These are phyloP conservation scores for Lasius fuliginosus DNA, from an alignment of 2,888 invertebrate species.

Conservation along the genomic window DNA sequence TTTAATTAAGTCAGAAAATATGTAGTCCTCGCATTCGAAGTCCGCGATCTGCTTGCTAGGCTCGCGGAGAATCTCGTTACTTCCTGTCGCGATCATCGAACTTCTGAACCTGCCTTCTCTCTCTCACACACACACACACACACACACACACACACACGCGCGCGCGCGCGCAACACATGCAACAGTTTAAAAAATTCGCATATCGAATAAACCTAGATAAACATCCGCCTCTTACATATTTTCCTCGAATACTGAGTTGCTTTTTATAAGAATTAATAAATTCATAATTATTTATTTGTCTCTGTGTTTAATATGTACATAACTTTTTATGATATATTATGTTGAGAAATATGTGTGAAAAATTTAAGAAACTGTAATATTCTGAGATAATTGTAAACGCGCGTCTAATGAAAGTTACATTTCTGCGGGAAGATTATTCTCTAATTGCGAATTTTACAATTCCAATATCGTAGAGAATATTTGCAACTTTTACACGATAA, in stretches of 20 bases:
- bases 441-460: not conserved
- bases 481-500: not conserved
- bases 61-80: conserved; percentile 40
- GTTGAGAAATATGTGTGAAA: not conserved
- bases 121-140: not conserved
- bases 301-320: not conserved
- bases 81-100: conserved; percentile 26
- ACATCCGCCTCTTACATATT: conserved; percentile 32
- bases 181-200: not conserved
- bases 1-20: conserved; percentile 50
- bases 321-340: not conserved
- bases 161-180: not conserved
- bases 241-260: not conserved
- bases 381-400: not conserved
- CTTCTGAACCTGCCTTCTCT: conserved; percentile 25
- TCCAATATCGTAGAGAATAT: not conserved
- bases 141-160: not conserved
- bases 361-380: not conserved
- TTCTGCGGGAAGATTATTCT: not conserved
- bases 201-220: conserved; percentile 42
- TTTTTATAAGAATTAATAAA: not conserved
- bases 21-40: conserved; percentile 32
- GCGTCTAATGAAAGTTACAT: not conserved
- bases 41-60: conserved; percentile 33
- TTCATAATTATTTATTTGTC: not conserved